Evolutionary conservation across 2,888 invertebrate genomes (phyloP).

Genomic region (Euclidia mi): DNA sequence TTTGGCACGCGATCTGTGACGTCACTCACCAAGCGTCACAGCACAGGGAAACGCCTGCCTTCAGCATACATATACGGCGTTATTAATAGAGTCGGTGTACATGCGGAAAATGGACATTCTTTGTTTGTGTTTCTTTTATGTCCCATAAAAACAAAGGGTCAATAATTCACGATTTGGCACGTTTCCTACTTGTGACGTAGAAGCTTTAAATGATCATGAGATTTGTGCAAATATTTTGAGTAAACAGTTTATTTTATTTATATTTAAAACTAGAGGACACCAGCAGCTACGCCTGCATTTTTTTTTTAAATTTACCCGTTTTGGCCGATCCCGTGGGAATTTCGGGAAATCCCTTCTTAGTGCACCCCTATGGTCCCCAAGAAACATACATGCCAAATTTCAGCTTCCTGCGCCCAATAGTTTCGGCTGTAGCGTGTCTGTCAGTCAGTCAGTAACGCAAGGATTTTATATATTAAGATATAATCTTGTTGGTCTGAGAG

Average conservation of each 20-base stretch:
- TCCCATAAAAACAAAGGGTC: constrained; percentile 32
- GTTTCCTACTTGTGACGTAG: constrained; percentile 9
- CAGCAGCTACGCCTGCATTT: too few species aligned
- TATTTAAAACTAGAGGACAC: too few species aligned
- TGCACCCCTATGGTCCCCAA: too few species aligned
- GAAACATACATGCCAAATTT: too few species aligned
- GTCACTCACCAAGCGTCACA: constrained; percentile 44
- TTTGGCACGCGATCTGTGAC: constrained; percentile 55
- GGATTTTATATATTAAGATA: too few species aligned
- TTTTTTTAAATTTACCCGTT: too few species aligned
- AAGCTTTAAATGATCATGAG: neutral
- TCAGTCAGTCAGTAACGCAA: too few species aligned
- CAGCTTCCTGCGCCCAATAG: too few species aligned
- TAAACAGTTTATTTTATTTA: neutral
- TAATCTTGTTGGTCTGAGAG: too few species aligned
- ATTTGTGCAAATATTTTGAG: neutral
- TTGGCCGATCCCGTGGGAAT: too few species aligned
- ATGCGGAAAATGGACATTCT: constrained; percentile 24
- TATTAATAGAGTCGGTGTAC: constrained; percentile 40
- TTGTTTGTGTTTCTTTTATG: constrained; percentile 22
- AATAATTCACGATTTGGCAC: constrained; percentile 29
- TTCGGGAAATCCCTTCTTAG: too few species aligned
- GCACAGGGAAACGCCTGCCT: constrained; percentile 42
- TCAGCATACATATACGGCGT: constrained; percentile 33
- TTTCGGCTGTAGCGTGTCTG: too few species aligned